Base-by-base conservation (phyloP, 2,797 vertebrate species). In the Lateolabrax maculatus region DNA sequence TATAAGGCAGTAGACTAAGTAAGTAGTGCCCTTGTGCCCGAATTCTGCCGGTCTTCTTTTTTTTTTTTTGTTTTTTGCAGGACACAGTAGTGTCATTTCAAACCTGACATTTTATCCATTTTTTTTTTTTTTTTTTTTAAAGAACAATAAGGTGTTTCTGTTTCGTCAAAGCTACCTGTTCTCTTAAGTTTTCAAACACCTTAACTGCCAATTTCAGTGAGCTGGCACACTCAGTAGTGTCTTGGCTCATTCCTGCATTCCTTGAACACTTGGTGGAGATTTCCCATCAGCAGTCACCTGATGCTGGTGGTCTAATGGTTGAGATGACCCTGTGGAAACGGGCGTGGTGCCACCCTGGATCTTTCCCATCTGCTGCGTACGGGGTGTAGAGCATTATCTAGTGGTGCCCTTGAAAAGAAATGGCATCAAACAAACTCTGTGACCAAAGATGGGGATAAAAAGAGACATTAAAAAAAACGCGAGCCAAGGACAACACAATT, bases 311-410 rank as follows among this genome's bases (percentile, higher is more conserved):
- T 92, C 85, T 94, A 94, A 95, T 94, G 80, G 90, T 87, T 51
- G 63, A 84, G 89, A 91, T 94, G 93, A 93, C 94, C 94, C 91
- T 90, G 90, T 89, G 87, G 86, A 94, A 92, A 90, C 48, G 77
- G 87, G 76, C 73, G 71, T 69, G 67, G 75, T 90, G 93, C 93
- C 94, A 95, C 86, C 87, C 86, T 90, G 88, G 91, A 93, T 91
- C 87, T 79, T 74, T 80, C 83, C 94, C 92, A 94, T 95, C 94
- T 95, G 93, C 88, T 80, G 77, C 61, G 64, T 84, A 80, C 80
- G 58, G 85, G 80, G 85, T 81, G 81, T 83, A 46, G 66, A 77
- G 82, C 76, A 87, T 90, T 88, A 87, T 92, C 86, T 85, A 66
- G 63, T 76, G 68, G 74, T 87, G 92, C 85, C 93, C 92, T 95